Evolutionary conservation across 2,113 vertebrate species (phyloP), one percentile per base, ranked within the genome.

Genomic region (Engystomops pustulosus): DNA sequence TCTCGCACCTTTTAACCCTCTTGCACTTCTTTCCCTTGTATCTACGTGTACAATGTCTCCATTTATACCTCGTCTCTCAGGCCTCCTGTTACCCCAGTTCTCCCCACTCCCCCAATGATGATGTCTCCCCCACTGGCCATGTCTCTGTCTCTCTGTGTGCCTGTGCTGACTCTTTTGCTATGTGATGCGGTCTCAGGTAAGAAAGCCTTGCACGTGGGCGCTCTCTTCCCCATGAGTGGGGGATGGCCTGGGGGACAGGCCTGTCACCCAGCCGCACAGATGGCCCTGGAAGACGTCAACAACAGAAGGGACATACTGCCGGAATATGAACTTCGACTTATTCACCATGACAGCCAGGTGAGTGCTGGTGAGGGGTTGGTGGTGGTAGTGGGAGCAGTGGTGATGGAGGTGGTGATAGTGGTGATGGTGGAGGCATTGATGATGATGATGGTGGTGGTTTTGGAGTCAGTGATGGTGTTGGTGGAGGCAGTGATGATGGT

Each of bases 191-290:
- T 91, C 89, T 86, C 92, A 95, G 96, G 96, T 79, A 96, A 96
- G 92, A 96, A 95, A 92, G 95, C 95, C 83, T 95, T 98, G 87
- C 96, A 97, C 94, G 96, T 97, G 90, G 96, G 96, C 79, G 96
- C 96, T 41, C 94, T 98, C 88, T 98, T 98, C 90, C 96, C 96
- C 62, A 98, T 97, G 96, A 97, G 95, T 86, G 96, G 96, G 4
- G 96, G 96, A 86, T 97, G 96, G 96, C 96, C 96, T 0, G 96
- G 96, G 55, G 96, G 96, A 8, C 96, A 98, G 91, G 96, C 96
- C 72, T 98, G 96, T 86, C 94, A 96, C 79, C 96, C 96, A 72
- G 92, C 96, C 49, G 96, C 96, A 71, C 95, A 96, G 92, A 97
- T 97, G 96, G 96, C 96, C 51, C 90, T 98, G 90, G 95, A 97